Evolutionary conservation across 2,888 invertebrate species (phyloP), one percentile per base, ranked within the genome.

Genomic region (Synergus itoensis): DNA sequence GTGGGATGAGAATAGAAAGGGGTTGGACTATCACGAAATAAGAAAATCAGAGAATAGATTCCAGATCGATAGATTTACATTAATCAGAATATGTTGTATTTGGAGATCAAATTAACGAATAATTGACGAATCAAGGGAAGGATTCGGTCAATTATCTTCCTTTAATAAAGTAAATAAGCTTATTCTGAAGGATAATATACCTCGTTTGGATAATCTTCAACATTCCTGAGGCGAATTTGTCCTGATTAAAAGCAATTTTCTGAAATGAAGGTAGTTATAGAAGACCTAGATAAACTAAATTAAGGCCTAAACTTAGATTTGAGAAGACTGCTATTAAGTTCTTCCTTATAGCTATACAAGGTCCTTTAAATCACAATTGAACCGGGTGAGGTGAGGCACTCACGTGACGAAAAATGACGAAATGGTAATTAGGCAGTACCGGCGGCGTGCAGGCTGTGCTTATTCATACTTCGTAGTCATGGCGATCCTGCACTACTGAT

Each of bases 401-500:
- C 84, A 87, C 85, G 86, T 87, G 87, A 85, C 84, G 81, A 81
- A 83, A 84, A 88, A 88, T 88, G 86, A 89, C 87, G 87, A 89
- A 89, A 90, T 90, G 89, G 89, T 89, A 90, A 90, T 90, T 90
- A 89, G 87, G 84, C 86, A 82, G 86, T 67, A 80, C 80, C 84
- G 87, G 86, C 86, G 88, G 86, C 88, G 85, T 83, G 84, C 79
- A 82, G 86, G 82, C 83, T 84, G 84, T 84, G 89, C 88, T 90
- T 89, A 89, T 90, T 90, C 88, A 89, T 90, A 88, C 88, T 86
- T 87, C 88, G 92, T 92, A 92, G 90, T 86, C 92, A 92, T 92
- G 92, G 89, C 90, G 89, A 92, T 92, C 88, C 87, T 90, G 88
- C 88, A 89, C 87, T 91, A 91, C 91, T 91, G 92, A 92, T 92